Evolutionary conservation across 2,797 vertebrate species (phyloP).

Genomic region (Odontamblyopus rebecca): DNA sequence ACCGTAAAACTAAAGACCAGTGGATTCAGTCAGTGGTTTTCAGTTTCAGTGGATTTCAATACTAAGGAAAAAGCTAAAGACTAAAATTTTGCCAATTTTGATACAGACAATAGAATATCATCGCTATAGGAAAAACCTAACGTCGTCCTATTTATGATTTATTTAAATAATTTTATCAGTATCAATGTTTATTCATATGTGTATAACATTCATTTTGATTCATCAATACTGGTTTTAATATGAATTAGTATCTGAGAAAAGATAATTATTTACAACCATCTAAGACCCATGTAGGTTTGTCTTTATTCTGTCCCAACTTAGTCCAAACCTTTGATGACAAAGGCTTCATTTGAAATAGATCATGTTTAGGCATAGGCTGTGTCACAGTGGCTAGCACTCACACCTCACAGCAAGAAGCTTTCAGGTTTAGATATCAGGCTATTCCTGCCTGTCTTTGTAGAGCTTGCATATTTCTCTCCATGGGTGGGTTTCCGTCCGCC

Average conservation of each 20-base stretch:
- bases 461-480: no score
- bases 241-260: neutral
- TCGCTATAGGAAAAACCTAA: neutral
- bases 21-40: neutral
- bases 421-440: no score
- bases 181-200: no score
- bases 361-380: no score
- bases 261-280: neutral
- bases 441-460: no score
- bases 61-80: neutral
- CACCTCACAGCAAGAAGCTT: no score
- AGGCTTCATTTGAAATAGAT: neutral
- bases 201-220: neutral
- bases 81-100: no score
- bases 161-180: no score
- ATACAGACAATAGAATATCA: neutral
- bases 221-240: neutral
- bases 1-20: constrained; percentile 41
- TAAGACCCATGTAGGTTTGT: neutral
- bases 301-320: neutral
- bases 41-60: neutral
- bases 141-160: neutral
- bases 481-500: no score
- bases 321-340: neutral
- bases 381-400: no score